phyloP scores from a whole-genome alignment of 2,113 vertebrate species.

The Petromus typicus region DNA sequence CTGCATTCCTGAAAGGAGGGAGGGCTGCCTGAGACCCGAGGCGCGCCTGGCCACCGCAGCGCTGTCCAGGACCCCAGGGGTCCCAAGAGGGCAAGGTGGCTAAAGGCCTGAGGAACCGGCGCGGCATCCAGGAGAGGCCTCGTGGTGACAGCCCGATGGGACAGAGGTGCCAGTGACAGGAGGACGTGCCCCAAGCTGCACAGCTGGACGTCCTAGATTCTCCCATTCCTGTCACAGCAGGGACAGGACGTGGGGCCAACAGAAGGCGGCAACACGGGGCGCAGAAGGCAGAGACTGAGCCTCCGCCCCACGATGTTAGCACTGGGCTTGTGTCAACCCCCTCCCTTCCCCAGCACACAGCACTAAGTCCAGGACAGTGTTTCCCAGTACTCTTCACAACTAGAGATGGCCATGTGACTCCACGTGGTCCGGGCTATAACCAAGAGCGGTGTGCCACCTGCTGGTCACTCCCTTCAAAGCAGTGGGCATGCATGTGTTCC shows the following conservation, averaged over 20 bases:
- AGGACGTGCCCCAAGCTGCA: background rate
- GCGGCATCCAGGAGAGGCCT: background rate
- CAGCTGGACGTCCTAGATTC: background rate
- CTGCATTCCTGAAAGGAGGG: slow-evolving; percentile 90
- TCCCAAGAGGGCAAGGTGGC: background rate
- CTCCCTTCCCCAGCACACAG: too few relatives aligned
- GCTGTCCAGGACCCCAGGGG: slow-evolving; percentile 3
- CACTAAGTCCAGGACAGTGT: too few relatives aligned
- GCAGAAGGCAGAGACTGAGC: background rate
- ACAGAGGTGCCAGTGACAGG: background rate
- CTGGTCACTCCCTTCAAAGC: background rate
- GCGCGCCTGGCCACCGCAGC: background rate
- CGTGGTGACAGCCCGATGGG: background rate
- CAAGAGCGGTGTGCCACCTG: background rate
- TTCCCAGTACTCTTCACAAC: background rate
- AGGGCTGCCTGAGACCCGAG: background rate
- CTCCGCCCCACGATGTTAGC: background rate
- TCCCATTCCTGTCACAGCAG: background rate
- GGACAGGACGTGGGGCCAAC: background rate
- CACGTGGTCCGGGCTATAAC: background rate
- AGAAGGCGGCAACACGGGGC: too few relatives aligned
- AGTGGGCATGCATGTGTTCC: background rate
- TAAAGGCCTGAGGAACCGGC: background rate
- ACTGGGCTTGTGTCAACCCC: fast-evolving
- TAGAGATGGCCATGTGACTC: background rate